phyloP scores from a whole-genome alignment of 2,113 vertebrate species.

The Monarcha castaneiventris region DNA sequence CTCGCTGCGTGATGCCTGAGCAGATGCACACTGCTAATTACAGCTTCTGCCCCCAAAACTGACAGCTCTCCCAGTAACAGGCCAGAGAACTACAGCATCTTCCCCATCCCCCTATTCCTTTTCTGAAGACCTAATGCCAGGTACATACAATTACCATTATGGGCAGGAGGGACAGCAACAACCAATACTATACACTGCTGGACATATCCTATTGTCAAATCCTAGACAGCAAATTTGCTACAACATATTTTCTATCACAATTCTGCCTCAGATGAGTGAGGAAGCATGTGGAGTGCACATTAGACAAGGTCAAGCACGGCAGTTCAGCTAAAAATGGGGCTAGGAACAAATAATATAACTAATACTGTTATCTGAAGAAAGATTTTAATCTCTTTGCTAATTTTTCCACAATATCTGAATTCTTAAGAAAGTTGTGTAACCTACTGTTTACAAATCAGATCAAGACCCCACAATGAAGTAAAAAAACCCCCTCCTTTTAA shows the following conservation, averaged over 20 bases:
- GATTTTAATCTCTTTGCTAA: neutral
- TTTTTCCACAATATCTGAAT: neutral
- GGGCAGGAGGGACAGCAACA: neutral
- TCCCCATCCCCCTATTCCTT: neutral
- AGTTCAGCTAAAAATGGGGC: neutral
- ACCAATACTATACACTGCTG: neutral
- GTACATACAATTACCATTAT: neutral
- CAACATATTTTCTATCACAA: neutral
- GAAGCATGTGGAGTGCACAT: neutral
- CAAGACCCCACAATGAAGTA: neutral
- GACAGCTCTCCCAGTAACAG: neutral
- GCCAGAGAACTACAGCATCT: neutral
- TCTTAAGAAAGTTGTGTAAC: neutral
- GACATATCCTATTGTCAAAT: neutral
- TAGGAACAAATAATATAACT: neutral
- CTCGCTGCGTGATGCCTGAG: neutral
- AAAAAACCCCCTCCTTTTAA: neutral
- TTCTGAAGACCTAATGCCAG: neutral
- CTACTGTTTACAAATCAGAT: neutral
- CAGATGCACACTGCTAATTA: neutral
- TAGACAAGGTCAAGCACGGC: neutral
- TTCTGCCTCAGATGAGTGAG: neutral
- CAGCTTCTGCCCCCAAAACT: neutral
- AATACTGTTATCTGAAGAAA: neutral
- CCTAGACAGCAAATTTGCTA: neutral